Evolutionary conservation across 2,888 invertebrate species (phyloP), one percentile per base, ranked within the genome.

Genomic region (Ophioninae sp.): DNA sequence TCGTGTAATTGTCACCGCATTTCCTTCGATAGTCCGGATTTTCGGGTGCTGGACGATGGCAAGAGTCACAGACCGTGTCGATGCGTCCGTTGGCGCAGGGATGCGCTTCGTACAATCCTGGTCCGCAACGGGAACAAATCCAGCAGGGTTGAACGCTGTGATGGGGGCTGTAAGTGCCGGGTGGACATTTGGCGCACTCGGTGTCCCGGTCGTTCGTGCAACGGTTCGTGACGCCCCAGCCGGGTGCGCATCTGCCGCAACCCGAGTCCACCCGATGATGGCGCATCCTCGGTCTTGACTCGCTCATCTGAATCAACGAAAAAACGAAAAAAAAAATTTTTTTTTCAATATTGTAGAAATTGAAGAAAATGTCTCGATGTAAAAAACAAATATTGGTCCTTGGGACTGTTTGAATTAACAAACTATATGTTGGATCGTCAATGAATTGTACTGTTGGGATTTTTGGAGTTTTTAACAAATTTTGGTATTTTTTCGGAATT

Each of bases 41-140:
- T 13, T 90, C 89, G 7, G 87, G 87, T 0, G 89, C 88, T 0
- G 89, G 89, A 3, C 93, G 90, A 65, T 90, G 90, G 79, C 93
- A 93, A 23, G 93, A 93, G 81, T 93, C 93, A 86, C 93, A 93
- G 20, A 93, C 89, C 9, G 93, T 93, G 88, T 93, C 93, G 23
- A 90, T 85, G 10, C 86, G 88, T 0, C 90, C 72, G n/a, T 89
- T 90, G 0, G 61, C 20, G 85, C 93, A 93, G 2, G 92, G 90
- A 83, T 93, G 93, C 0, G 93, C 93, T 84, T 93, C 93, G 90
- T 92, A 93, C n/a, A 93, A 87, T 8, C 93, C 93, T 0, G 91
- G 91, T 0, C 93, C 93, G 82, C 93, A 93, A 58, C 93, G 88
- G 23, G 93, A 93, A 85, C 93, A 93, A 51, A 93, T 91, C 93